Evolutionary conservation across 2,888 invertebrate genomes (phyloP).

Genomic region (Odiellus spinosus): DNA sequence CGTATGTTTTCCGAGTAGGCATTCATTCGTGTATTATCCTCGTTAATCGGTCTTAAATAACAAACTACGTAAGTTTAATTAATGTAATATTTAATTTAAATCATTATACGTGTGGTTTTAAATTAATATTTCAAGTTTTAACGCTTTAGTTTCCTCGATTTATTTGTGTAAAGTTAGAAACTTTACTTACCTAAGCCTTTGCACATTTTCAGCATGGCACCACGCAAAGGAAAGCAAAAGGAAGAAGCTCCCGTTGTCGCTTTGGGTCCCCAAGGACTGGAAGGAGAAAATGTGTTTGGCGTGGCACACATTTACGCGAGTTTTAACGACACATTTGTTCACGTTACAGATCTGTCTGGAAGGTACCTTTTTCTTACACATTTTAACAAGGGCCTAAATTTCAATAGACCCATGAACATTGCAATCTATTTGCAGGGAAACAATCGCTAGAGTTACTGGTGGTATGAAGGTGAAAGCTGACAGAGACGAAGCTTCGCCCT

Average conservation of each 20-base stretch:
- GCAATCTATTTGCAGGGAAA: constrained; percentile 31
- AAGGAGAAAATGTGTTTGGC: constrained; percentile 95
- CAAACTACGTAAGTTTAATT: no score
- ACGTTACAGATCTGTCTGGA: constrained; percentile 97
- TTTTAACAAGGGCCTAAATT: no score
- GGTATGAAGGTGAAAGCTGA: constrained; percentile 99
- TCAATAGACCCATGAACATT: background rate
- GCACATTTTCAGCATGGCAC: constrained; percentile 13
- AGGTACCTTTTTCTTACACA: constrained; percentile 38
- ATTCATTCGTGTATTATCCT: no score
- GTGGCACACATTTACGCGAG: constrained; percentile 99
- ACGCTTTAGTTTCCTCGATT: no score
- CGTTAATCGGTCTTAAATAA: no score
- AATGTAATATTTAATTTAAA: no score
- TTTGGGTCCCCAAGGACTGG: constrained; percentile 54
- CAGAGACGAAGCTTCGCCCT: constrained; percentile 98
- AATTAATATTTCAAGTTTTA: no score
- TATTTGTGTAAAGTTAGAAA: no score
- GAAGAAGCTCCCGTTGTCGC: constrained; percentile 18
- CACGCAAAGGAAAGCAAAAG: constrained; percentile 18
- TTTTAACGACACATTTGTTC: constrained; percentile 99
- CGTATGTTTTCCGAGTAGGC: no score
- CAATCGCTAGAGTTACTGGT: constrained; percentile 69
- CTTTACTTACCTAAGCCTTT: no score
- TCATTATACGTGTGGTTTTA: no score